Conservation (phyloP, 2,113 vertebrate species). For the Daubentonia madagascariensis region DNA sequence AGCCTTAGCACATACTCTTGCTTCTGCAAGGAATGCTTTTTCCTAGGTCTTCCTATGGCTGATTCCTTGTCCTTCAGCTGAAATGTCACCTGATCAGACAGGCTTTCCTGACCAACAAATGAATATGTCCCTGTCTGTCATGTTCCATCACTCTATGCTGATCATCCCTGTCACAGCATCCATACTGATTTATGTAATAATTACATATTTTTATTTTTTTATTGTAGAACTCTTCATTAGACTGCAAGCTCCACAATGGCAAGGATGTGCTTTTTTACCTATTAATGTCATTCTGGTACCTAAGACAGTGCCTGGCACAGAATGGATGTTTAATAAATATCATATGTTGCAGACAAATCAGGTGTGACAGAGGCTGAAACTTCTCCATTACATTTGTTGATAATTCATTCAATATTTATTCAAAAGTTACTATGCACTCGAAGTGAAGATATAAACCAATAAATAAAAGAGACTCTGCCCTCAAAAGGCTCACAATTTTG, state of each 20-base stretch:
- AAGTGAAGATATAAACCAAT: background rate
- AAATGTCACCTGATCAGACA: background rate
- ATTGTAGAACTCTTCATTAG: background rate
- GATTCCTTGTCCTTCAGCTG: background rate
- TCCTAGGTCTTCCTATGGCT: background rate
- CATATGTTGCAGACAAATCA: background rate
- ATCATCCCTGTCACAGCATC: background rate
- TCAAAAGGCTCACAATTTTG: background rate
- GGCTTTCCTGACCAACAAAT: background rate
- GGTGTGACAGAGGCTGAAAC: background rate
- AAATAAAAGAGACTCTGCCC: background rate
- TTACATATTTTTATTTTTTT: background rate
- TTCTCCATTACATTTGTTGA: background rate
- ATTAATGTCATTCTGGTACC: background rate
- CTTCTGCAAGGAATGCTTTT: background rate
- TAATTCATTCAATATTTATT: background rate
- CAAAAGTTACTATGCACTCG: background rate
- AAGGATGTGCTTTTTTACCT: background rate
- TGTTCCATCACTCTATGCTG: background rate
- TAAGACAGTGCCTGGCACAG: background rate
- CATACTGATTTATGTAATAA: background rate
- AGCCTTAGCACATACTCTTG: background rate
- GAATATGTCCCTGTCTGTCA: background rate
- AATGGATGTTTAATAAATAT: background rate
- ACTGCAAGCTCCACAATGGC: background rate